A percentile compares a stretch with the other conserved stretches of the same genome.
These are phyloP conservation scores for Zaprionus obscuricornis DNA, from an alignment of 2,888 invertebrate species.

Conservation along the genomic window DNA sequence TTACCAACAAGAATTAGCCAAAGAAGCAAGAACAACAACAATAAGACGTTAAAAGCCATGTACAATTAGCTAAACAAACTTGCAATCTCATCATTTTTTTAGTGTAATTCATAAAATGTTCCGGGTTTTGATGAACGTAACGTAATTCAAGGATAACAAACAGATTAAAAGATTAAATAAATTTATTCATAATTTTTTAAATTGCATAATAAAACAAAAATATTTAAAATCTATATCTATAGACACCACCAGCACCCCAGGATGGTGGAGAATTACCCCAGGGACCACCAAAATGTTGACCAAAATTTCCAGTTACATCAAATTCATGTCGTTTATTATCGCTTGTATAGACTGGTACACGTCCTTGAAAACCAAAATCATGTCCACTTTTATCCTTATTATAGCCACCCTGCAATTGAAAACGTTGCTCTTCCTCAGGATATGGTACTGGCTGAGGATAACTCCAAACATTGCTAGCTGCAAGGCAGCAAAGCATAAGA, in stretches of 20 bases:
- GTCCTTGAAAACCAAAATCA: slow-evolving; percentile 53
- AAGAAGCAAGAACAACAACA: slow-evolving; percentile 21
- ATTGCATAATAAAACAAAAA: slow-evolving; percentile 28
- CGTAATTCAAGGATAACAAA: slow-evolving; percentile 39
- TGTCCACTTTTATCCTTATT: slow-evolving; percentile 51
- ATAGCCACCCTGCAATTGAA: slow-evolving; percentile 37
- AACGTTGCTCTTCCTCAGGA: slow-evolving; percentile 19
- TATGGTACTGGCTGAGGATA: slow-evolving; percentile 3
- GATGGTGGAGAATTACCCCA: slow-evolving; percentile 70
- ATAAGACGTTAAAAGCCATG: too few species aligned
- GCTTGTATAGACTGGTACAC: slow-evolving; percentile 72
- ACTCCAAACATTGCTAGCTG: slow-evolving; percentile 19
- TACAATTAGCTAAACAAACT: slow-evolving; percentile 69
- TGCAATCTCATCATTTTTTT: slow-evolving; percentile 66
- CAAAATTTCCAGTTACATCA: slow-evolving; percentile 64
- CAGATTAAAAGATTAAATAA: neutral
- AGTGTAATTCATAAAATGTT: slow-evolving; percentile 29
- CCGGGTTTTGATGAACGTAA: slow-evolving; percentile 47
- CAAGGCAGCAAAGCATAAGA: slow-evolving; percentile 32
- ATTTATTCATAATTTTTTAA: neutral
- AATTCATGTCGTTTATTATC: slow-evolving; percentile 71
- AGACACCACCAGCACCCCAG: slow-evolving; percentile 49
- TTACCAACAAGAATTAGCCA: slow-evolving; percentile 56
- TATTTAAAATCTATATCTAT: slow-evolving; percentile 46
- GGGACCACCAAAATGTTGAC: slow-evolving; percentile 77